Conservation (phyloP, 2,888 invertebrate species). For the Brenthis daphne region DNA sequence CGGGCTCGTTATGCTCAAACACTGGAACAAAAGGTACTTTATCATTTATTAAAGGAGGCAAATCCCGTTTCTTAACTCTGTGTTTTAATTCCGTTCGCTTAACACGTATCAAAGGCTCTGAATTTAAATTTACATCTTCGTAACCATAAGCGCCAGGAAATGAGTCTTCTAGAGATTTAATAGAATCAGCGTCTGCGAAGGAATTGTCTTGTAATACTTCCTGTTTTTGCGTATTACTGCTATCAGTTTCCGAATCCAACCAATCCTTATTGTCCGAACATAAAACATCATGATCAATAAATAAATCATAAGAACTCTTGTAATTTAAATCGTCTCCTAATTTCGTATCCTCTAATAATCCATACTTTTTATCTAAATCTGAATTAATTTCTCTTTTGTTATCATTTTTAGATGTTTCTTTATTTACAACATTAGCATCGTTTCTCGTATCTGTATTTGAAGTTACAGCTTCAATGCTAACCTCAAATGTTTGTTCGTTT, state of each 20-base stretch:
- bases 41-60: constrained; percentile 56
- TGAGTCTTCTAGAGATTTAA: constrained; percentile 71
- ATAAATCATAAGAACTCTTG: constrained; percentile 48
- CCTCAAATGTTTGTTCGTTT: constrained; percentile 45
- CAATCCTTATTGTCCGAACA: constrained; percentile 33
- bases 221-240: constrained; percentile 51
- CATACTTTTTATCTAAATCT: constrained; percentile 45
- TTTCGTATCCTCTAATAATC: constrained; percentile 47
- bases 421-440: constrained; percentile 44
- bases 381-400: constrained; percentile 65
- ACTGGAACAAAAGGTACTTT: constrained; percentile 66
- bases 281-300: constrained; percentile 49
- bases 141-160: constrained; percentile 62
- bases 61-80: constrained; percentile 58
- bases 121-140: constrained; percentile 52
- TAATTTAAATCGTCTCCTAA: constrained; percentile 44
- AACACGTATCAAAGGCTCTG: constrained; percentile 66
- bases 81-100: constrained; percentile 63
- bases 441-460: constrained; percentile 45
- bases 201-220: constrained; percentile 50
- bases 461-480: constrained; percentile 15
- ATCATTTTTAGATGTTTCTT: constrained; percentile 53
- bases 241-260: constrained; percentile 26
- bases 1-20: constrained; percentile 70
- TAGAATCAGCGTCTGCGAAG: constrained; percentile 52